Evolutionary conservation across 2,888 invertebrate genomes (phyloP).

Genomic region (Dicyrtoma fusca): DNA sequence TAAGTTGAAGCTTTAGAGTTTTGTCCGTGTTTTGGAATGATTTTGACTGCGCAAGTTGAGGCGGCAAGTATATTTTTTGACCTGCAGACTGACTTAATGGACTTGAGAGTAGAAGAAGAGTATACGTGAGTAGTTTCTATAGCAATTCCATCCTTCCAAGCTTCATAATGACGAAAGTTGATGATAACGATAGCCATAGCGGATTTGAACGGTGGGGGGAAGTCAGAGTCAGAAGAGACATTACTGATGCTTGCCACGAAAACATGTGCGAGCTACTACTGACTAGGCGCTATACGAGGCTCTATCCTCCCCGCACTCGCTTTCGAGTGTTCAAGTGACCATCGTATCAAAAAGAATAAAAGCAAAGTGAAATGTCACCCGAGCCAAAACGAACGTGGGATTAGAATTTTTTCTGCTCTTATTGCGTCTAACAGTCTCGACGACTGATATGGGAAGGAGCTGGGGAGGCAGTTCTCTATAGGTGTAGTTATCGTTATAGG

Average conservation of each 20-base stretch:
- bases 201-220: slow-evolving; percentile 21
- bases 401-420: slow-evolving; percentile 28
- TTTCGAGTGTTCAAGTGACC: slow-evolving; percentile 27
- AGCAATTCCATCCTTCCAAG: slow-evolving; percentile 8
- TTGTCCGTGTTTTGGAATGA: no score
- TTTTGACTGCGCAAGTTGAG: neutral
- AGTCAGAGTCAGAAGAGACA: slow-evolving; percentile 3
- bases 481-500: no score
- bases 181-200: slow-evolving; percentile 21
- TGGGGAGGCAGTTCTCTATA: no score
- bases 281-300: neutral
- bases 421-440: neutral
- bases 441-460: no score
- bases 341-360: slow-evolving; percentile 29
- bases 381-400: slow-evolving; percentile 27
- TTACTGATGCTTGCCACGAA: slow-evolving; percentile 30
- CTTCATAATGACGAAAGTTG: slow-evolving; percentile 27
- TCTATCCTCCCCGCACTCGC: slow-evolving; percentile 5
- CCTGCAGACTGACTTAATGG: neutral
- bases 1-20: no score
- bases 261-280: slow-evolving; percentile 4
- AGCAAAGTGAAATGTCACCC: slow-evolving; percentile 33
- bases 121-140: slow-evolving; percentile 1
- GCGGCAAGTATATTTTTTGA: neutral
- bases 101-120: slow-evolving; percentile 20